Percentiles rank a stretch among this genome's conserved stretches.
These are phyloP conservation scores for Chunga burmeisteri DNA, from an alignment of 2,113 vertebrate genomes.

Conservation along the genomic window DNA sequence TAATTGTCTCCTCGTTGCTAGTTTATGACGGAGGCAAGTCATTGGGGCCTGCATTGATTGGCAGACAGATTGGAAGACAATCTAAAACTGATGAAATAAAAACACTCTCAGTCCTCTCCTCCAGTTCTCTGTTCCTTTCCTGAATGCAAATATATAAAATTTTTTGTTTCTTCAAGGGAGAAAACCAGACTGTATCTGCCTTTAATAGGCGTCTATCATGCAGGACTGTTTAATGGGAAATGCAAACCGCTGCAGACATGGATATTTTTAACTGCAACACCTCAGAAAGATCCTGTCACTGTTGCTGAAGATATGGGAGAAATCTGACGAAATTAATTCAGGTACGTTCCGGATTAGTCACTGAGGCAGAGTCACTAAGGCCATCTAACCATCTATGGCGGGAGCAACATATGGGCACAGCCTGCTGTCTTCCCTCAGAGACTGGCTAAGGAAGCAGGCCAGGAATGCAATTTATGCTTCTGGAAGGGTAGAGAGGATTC, in stretches of 20 bases:
- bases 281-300: background rate
- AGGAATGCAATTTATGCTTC: background rate
- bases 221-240: background rate
- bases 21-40: background rate
- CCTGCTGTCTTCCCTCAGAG: constrained; percentile 3
- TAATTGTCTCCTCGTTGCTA: background rate
- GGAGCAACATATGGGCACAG: background rate
- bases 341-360: background rate
- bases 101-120: background rate
- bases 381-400: background rate
- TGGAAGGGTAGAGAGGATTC: background rate
- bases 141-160: background rate
- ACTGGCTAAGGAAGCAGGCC: background rate
- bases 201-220: background rate
- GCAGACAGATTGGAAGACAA: background rate
- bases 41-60: background rate
- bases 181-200: background rate
- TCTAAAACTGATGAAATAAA: background rate
- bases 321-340: background rate
- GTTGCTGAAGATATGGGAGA: background rate
- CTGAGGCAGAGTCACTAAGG: background rate
- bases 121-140: background rate
- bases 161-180: background rate
- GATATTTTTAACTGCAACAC: background rate
- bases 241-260: rapidly evolving